Percentiles rank a stretch among this genome's conserved stretches.
phyloP scores from a whole-genome alignment of 1,140 invertebrate genomes.

The Drosophila persimilis region DNA sequence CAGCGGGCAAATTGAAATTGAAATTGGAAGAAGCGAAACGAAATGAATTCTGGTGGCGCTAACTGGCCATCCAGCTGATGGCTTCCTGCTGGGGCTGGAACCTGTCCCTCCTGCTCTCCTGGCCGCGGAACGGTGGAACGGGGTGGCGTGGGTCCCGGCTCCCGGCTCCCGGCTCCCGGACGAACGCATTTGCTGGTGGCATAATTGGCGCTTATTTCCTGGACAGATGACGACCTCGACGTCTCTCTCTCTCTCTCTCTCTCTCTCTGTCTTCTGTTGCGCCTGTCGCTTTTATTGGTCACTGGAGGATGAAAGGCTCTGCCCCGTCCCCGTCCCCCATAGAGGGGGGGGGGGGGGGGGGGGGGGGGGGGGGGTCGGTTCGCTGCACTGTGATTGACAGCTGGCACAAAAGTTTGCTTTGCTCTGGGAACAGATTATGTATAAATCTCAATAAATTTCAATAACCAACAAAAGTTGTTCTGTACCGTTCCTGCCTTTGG shows the following conservation, averaged over 20 bases:
- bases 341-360: too few relatives aligned
- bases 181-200: conserved; percentile 77
- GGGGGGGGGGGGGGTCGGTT: too few relatives aligned
- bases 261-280: too few relatives aligned
- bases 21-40: conserved; percentile 76
- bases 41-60: conserved; percentile 76
- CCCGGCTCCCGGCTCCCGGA: too few relatives aligned
- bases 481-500: conserved; percentile 12
- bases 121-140: too few relatives aligned
- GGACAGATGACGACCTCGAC: conserved; percentile 66
- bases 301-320: conserved; percentile 57
- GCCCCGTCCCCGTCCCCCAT: neutral
- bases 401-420: conserved; percentile 57
- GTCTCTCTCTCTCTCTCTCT: too few relatives aligned
- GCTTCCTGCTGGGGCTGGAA: conserved; percentile 63
- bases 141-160: too few relatives aligned
- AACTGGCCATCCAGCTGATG: conserved; percentile 65
- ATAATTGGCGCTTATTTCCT: conserved; percentile 82
- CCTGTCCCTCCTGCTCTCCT: conserved; percentile 9
- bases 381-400: conserved; percentile 69
- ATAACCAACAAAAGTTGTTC: conserved; percentile 65
- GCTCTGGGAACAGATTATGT: conserved; percentile 61
- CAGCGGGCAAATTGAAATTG: conserved; percentile 68
- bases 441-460: conserved; percentile 82
- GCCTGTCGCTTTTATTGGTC: conserved; percentile 73